Conservation (phyloP, 1,140 invertebrate species). For the Drosophila busckii region DNA sequence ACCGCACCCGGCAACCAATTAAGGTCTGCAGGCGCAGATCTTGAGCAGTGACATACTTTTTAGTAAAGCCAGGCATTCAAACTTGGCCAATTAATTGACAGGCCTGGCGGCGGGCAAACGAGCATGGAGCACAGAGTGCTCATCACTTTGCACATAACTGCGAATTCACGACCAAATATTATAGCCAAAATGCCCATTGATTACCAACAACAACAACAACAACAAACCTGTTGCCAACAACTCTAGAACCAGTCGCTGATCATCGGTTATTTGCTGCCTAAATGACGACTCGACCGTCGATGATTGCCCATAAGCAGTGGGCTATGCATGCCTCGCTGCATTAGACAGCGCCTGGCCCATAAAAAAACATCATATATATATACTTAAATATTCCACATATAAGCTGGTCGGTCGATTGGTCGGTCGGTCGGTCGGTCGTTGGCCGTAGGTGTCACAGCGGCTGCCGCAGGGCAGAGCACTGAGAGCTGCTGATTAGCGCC, state of each 20-base stretch:
- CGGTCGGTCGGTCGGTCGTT: conserved; percentile 18
- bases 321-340: conserved; percentile 7
- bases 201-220: background rate
- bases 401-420: background rate
- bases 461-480: conserved; percentile 15
- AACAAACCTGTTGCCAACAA: conserved; percentile 52
- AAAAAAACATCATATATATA: conserved; percentile 42
- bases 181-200: conserved; percentile 26
- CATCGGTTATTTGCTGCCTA: conserved; percentile 51
- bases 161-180: conserved; percentile 72
- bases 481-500: conserved; percentile 49
- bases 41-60: conserved; percentile 65
- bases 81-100: conserved; percentile 28
- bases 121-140: conserved; percentile 20
- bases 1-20: conserved; percentile 45
- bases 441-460: conserved; percentile 45
- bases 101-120: conserved; percentile 22
- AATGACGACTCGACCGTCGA: conserved; percentile 42
- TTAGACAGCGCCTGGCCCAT: conserved; percentile 36
- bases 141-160: conserved; percentile 63
- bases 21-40: conserved; percentile 21
- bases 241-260: conserved; percentile 33
- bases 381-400: conserved; percentile 1
- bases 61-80: conserved; percentile 19
- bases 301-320: conserved; percentile 24